A percentile compares a stretch with the other conserved stretches of the same genome.
Evolutionary conservation across 2,113 vertebrate genomes (phyloP).

Genomic region (Sprattus sprattus): DNA sequence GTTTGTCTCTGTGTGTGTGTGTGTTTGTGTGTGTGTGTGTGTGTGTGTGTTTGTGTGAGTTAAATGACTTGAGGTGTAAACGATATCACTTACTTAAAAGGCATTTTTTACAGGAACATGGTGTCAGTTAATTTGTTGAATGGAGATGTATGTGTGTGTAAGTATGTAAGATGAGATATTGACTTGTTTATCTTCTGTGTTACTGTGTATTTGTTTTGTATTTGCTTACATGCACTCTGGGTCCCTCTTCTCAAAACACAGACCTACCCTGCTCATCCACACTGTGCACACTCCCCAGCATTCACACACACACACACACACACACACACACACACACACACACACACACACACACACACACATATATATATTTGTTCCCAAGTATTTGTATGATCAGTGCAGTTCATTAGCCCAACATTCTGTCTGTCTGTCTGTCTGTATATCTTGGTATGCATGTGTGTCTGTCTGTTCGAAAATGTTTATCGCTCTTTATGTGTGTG

Average conservation of each 20-base stretch:
- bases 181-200: background rate
- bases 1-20: background rate
- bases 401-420: too few relatives aligned
- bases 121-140: background rate
- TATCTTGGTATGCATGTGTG: background rate
- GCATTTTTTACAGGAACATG: background rate
- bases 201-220: background rate
- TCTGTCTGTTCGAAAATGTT: background rate
- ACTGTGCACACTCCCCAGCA: too few relatives aligned
- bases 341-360: too few relatives aligned
- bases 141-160: background rate
- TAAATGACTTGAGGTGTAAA: background rate
- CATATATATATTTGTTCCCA: too few relatives aligned
- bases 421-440: background rate
- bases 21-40: background rate
- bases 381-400: too few relatives aligned
- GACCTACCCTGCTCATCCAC: constrained; percentile 33
- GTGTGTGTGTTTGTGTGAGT: background rate
- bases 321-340: too few relatives aligned
- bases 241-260: constrained; percentile 33
- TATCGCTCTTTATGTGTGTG: too few relatives aligned
- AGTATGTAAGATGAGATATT: too few relatives aligned
- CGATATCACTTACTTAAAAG: background rate
- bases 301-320: too few relatives aligned
- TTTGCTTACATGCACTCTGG: too few relatives aligned